Percentiles rank a stretch among this genome's conserved stretches.
These are phyloP conservation scores for Aspidapion aeneum DNA, from an alignment of 2,888 invertebrate genomes.

Conservation along the genomic window DNA sequence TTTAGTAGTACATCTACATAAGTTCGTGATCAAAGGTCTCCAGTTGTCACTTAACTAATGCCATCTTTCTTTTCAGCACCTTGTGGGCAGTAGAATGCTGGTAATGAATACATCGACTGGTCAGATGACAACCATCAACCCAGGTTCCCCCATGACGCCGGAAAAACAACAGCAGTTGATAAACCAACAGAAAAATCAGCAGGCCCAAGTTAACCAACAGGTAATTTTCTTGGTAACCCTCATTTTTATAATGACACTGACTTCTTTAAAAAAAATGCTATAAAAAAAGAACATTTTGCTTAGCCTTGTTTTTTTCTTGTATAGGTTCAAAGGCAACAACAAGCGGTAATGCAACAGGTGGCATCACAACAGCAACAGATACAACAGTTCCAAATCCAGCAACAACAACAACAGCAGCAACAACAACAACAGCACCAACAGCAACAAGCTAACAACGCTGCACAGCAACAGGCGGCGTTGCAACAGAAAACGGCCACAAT, in stretches of 20 bases:
- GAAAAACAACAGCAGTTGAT: conserved; percentile 54
- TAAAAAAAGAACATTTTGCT: too few relatives aligned
- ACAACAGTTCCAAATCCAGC: conserved; percentile 38
- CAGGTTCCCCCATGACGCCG: conserved; percentile 55
- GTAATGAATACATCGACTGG: conserved; percentile 58
- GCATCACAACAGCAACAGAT: conserved; percentile 41
- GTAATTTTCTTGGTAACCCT: too few relatives aligned
- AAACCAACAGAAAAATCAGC: conserved; percentile 46
- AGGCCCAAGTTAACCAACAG: conserved; percentile 38
- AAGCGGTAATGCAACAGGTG: conserved; percentile 38
- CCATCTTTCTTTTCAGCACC: conserved; percentile 2
- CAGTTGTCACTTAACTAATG: too few relatives aligned
- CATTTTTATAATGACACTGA: too few relatives aligned
- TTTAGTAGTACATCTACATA: too few relatives aligned
- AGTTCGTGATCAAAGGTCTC: too few relatives aligned
- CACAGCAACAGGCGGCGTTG: conserved; percentile 40
- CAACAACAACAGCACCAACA: conserved; percentile 41
- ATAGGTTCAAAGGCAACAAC: conserved; percentile 39
- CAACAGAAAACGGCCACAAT: conserved; percentile 49
- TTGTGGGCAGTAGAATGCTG: conserved; percentile 47
- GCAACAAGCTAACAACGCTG: conserved; percentile 38
- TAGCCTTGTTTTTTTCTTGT: too few relatives aligned
- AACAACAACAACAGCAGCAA: conserved; percentile 40
- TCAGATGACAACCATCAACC: conserved; percentile 55
- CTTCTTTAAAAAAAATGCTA: too few relatives aligned